These are phyloP conservation scores for Ephialtes manifestator DNA, from an alignment of 2,888 invertebrate species.

Conservation along the genomic window DNA sequence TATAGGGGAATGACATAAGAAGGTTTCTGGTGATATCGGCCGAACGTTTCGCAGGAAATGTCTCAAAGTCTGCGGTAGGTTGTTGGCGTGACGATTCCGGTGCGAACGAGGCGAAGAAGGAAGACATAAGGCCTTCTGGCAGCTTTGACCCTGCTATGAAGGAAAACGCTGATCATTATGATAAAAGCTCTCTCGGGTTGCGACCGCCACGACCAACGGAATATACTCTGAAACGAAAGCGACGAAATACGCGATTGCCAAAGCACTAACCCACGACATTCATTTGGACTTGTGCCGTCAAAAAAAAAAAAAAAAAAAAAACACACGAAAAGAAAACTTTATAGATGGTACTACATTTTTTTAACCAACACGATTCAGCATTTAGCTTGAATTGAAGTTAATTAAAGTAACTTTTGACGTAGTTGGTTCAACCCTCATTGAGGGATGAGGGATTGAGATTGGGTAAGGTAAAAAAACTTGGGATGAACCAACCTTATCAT, in stretches of 20 bases:
- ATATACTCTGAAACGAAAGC: slow-evolving; percentile 10
- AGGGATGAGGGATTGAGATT: no score
- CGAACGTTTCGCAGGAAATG: slow-evolving; percentile 38
- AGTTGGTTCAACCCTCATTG: no score
- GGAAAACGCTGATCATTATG: slow-evolving; percentile 54
- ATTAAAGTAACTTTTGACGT: no score
- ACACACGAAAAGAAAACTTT: background rate
- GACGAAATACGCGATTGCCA: slow-evolving; percentile 11
- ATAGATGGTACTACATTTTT: no score
- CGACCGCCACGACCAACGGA: slow-evolving; percentile 15
- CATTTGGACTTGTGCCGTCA: background rate
- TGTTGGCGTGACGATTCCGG: slow-evolving; percentile 47
- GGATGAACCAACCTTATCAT: no score
- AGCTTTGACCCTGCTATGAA: slow-evolving; percentile 25
- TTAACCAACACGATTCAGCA: no score
- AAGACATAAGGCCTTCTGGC: slow-evolving; percentile 4
- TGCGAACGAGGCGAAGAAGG: slow-evolving; percentile 15
- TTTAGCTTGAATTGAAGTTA: no score
- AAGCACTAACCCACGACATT: background rate
- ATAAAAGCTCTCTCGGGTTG: slow-evolving; percentile 56
- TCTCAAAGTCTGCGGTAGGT: slow-evolving; percentile 34
- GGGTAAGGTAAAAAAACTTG: no score
- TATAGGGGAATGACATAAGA: slow-evolving; percentile 2
- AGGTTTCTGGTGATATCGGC: slow-evolving; percentile 17
- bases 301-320: background rate